phyloP scores from a whole-genome alignment of 2,113 vertebrate genomes.

The Corythoichthys haematopterus region DNA sequence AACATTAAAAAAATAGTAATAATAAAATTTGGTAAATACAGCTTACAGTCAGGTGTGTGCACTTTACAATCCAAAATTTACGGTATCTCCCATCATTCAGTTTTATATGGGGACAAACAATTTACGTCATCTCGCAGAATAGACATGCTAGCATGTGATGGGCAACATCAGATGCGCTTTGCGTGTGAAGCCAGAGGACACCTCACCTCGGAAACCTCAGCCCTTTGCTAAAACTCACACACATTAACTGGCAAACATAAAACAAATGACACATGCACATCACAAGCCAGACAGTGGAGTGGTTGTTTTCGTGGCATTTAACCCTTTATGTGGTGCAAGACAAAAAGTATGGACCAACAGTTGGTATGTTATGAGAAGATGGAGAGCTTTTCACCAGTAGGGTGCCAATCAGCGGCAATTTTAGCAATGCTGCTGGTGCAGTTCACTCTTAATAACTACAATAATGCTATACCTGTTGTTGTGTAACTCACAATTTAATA shows the following conservation, averaged over 20 bases:
- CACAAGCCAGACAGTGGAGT: slow-evolving; percentile 21
- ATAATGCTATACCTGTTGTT: slow-evolving; percentile 70
- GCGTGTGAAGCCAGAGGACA: slow-evolving; percentile 62
- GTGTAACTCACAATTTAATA: slow-evolving; percentile 31
- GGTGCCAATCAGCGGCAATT: slow-evolving; percentile 67
- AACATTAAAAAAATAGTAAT: too few species aligned
- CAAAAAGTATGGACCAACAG: slow-evolving; percentile 13
- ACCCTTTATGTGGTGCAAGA: not conserved
- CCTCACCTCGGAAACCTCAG: slow-evolving; percentile 71
- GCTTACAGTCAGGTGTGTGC: too few species aligned
- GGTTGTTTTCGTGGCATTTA: slow-evolving; percentile 12
- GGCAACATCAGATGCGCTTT: slow-evolving; percentile 63
- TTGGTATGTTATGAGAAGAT: not conserved
- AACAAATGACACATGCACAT: slow-evolving; percentile 24
- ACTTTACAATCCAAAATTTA: too few species aligned
- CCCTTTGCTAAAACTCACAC: slow-evolving; percentile 30
- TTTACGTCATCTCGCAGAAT: slow-evolving; percentile 26
- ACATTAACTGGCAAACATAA: slow-evolving; percentile 14
- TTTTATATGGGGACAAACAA: not conserved
- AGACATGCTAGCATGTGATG: slow-evolving; percentile 56
- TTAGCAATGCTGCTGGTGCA: slow-evolving; percentile 44
- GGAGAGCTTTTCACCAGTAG: slow-evolving; percentile 17
- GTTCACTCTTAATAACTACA: slow-evolving; percentile 63
- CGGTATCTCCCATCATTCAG: too few species aligned
- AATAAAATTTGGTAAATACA: too few species aligned